Conservation (phyloP, 2,888 invertebrate species). For the Hetaerina titia region DNA sequence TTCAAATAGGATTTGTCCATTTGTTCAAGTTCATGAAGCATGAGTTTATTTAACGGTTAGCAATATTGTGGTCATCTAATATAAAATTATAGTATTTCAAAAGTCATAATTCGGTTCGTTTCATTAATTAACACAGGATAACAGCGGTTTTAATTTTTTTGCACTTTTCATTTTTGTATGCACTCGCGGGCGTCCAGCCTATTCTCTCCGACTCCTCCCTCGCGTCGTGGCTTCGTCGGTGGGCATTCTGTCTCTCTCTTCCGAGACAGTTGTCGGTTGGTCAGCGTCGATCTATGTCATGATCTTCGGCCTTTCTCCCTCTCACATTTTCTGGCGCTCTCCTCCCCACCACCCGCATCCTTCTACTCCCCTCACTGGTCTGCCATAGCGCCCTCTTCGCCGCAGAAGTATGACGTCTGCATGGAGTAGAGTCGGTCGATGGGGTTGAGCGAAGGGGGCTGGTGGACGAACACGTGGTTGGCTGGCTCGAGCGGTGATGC, state of each 20-base stretch:
- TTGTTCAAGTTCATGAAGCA: background rate
- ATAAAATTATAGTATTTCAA: slow-evolving; percentile 57
- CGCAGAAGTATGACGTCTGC: slow-evolving; percentile 83
- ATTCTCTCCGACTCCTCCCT: background rate
- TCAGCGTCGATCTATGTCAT: background rate
- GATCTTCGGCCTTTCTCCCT: background rate
- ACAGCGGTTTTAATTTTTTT: background rate
- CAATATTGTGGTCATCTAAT: slow-evolving; percentile 14
- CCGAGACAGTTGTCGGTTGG: background rate
- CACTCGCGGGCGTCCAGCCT: background rate
- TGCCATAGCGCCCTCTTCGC: slow-evolving; percentile 76
- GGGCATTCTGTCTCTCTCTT: background rate
- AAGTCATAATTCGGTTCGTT: slow-evolving; percentile 32
- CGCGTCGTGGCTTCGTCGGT: background rate
- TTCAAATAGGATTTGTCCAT: background rate
- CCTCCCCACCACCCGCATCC: background rate
- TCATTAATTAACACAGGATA: background rate
- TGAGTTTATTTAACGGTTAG: slow-evolving; percentile 4
- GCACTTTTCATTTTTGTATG: background rate
- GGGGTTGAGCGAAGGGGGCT: slow-evolving; percentile 77
- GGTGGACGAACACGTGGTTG: slow-evolving; percentile 73
- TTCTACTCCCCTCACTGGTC: slow-evolving; percentile 61
- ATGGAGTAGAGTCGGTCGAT: slow-evolving; percentile 83
- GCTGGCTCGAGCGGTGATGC: slow-evolving; percentile 64
- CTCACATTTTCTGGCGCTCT: background rate